Conservation (phyloP, 2,113 vertebrate genomes). For the Otis tarda region DNA sequence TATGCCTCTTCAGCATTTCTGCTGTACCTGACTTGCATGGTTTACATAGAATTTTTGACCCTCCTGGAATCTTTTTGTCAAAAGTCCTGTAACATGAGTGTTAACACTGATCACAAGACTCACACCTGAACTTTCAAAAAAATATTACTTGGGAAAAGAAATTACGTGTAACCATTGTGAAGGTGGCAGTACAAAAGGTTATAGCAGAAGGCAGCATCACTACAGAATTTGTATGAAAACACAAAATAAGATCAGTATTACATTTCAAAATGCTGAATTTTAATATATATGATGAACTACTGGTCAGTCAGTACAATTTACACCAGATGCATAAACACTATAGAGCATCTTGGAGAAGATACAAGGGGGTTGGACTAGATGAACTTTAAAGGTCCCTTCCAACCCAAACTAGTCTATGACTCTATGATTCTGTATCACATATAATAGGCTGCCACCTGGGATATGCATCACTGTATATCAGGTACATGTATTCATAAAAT, state of each 20-base stretch:
- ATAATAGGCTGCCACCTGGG: background rate
- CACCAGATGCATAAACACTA: background rate
- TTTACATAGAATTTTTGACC: background rate
- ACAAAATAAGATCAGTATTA: background rate
- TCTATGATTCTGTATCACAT: background rate
- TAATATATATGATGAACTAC: background rate
- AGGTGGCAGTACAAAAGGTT: background rate
- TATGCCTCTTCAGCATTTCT: background rate
- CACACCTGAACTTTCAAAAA: background rate
- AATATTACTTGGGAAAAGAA: background rate
- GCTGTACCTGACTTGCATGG: background rate
- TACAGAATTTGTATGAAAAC: background rate
- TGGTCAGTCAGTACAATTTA: background rate
- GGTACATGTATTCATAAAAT: background rate
- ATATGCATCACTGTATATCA: background rate
- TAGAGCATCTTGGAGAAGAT: background rate
- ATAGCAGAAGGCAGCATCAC: background rate
- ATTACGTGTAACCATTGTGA: background rate
- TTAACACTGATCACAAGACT: background rate
- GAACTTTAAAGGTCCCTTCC: too few species aligned
- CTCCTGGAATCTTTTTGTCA: background rate
- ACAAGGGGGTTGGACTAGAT: too few species aligned
- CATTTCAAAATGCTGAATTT: background rate
- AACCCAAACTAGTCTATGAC: too few species aligned
- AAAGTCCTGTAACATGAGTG: background rate